Evolutionary conservation across 2,888 invertebrate species (phyloP).

Genomic region (Chrysomela aeneicollis): DNA sequence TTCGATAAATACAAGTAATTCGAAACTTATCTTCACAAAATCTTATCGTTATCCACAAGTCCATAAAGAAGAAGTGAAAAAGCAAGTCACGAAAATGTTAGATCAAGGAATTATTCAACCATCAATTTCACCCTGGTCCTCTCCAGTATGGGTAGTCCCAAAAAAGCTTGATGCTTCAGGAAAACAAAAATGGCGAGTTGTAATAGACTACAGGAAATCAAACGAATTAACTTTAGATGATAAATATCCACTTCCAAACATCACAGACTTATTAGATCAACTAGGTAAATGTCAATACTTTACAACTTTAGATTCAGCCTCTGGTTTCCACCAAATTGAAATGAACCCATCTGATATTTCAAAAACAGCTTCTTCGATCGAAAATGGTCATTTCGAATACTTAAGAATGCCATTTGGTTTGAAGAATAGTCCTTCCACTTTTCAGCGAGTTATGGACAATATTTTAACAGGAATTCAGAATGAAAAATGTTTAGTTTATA

Average conservation of each 20-base stretch:
- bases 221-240: constrained; percentile 24
- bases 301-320: constrained; percentile 21
- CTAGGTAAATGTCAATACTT: constrained; percentile 21
- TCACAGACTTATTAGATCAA: constrained; percentile 25
- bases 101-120: too few relatives aligned
- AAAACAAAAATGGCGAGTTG: constrained; percentile 26
- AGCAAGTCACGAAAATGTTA: neutral
- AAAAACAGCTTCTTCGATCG: constrained; percentile 30
- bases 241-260: constrained; percentile 20
- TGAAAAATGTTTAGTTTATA: constrained; percentile 24
- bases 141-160: constrained; percentile 30
- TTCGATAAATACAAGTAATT: constrained; percentile 24
- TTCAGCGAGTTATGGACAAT: constrained; percentile 34
- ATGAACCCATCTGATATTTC: constrained; percentile 22
- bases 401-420: constrained; percentile 31
- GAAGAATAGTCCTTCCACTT: constrained; percentile 32
- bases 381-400: constrained; percentile 28
- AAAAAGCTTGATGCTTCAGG: constrained; percentile 30
- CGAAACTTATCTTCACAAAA: constrained; percentile 13
- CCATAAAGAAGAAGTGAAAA: constrained; percentile 1
- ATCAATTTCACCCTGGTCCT: constrained; percentile 31
- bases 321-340: constrained; percentile 36
- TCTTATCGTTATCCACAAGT: constrained; percentile 4
- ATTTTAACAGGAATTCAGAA: constrained; percentile 27
- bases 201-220: constrained; percentile 16